Conservation (phyloP, 2,797 vertebrate species). For the Champsocephalus esox region DNA sequence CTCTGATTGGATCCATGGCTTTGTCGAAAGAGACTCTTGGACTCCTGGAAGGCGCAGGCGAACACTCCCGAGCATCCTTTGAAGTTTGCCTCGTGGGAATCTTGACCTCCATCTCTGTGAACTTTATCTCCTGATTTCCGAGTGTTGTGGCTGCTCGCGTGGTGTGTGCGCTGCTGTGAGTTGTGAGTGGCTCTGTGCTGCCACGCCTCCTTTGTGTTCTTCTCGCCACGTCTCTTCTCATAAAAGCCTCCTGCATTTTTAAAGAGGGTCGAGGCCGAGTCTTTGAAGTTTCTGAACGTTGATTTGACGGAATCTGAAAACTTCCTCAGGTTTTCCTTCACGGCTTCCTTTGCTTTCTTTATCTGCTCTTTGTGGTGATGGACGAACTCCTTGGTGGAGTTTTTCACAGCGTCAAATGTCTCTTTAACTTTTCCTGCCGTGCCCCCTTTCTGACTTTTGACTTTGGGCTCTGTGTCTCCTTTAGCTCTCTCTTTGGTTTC, state of each 20-base stretch:
- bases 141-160: constrained; percentile 64
- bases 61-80: constrained; percentile 89
- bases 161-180: constrained; percentile 53
- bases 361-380: constrained; percentile 98
- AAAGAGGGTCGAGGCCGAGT: constrained; percentile 91
- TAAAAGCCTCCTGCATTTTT: constrained; percentile 86
- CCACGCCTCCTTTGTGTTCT: constrained; percentile 75
- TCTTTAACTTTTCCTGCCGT: constrained; percentile 93
- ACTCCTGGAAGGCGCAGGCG: constrained; percentile 92
- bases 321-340: constrained; percentile 96
- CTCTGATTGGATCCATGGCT: constrained; percentile 88
- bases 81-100: constrained; percentile 55
- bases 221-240: constrained; percentile 71
- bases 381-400: constrained; percentile 97
- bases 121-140: constrained; percentile 75
- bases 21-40: constrained; percentile 90
- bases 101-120: constrained; percentile 59
- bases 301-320: constrained; percentile 97
- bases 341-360: constrained; percentile 96
- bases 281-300: constrained; percentile 95
- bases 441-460: constrained; percentile 85
- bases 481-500: constrained; percentile 91
- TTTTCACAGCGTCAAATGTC: constrained; percentile 97
- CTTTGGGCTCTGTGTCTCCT: constrained; percentile 83
- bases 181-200: constrained; percentile 73